Base-by-base conservation (phyloP, 2,888 invertebrate genomes). In the Euspilapteryx auroguttella region DNA sequence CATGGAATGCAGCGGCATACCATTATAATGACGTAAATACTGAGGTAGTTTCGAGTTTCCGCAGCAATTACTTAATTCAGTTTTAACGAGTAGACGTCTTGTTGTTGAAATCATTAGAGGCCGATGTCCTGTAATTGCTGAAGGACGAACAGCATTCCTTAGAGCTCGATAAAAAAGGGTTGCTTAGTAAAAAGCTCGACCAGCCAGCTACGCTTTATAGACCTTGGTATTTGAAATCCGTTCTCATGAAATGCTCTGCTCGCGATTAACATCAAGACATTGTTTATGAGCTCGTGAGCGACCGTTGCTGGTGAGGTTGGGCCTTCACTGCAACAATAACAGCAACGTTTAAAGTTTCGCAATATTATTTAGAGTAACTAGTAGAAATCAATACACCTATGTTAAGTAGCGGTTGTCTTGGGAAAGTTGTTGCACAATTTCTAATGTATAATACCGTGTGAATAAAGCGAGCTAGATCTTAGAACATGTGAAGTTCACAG, bases 41-140 rank as follows among this genome's bases (percentile, higher is more conserved):
- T n/a, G n/a, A n/a, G n/a, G n/a, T n/a, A n/a, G n/a, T n/a, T n/a
- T n/a, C n/a, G n/a, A n/a, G n/a, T n/a, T n/a, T n/a, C 6, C 11
- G n/a, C 11, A 11, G 39, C 47, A 46, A 55, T 62, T 55, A 56
- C 57, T 55, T 56, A 65, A 68, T 61, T 49, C 41, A 43, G 32
- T 40, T 56, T 52, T 62, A 69, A 69, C 57, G 57, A 47, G 41
- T 41, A 40, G 36, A 33, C 40, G 44, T 44, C 40, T 42, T 44
- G 47, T 52, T 47, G 23, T 46, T 27, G 21, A 21, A 12, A 8
- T 14, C 12, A 41, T 47, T 59, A 55, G 62, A 8, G 51, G 63
- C 59, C 56, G 49, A 42, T 49, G 58, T 47, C 49, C 58, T 48
- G 42, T 66, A 65, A 69, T 63, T 46, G 50, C 40, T 63, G 66